Percentiles rank a stretch among this genome's conserved stretches.
Conservation (phyloP, 2,113 vertebrate species). For the Fulica atra region DNA sequence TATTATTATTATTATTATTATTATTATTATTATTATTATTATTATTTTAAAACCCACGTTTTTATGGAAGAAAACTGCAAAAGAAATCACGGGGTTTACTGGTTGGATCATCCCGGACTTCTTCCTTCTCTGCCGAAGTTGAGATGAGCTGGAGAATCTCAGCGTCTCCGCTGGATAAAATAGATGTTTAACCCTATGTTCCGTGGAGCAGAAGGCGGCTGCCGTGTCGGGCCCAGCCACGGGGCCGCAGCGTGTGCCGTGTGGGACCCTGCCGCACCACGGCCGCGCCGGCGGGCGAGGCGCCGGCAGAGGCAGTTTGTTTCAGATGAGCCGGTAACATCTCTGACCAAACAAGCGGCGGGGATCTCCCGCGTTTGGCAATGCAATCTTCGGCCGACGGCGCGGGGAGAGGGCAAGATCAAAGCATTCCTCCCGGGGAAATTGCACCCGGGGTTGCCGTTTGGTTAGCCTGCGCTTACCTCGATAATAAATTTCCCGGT, state of each 20-base stretch:
- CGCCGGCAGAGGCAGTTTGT: neutral
- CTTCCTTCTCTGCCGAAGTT: neutral
- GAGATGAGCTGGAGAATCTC: neutral
- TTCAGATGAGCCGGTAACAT: constrained; percentile 44
- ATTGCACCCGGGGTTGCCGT: constrained; percentile 74
- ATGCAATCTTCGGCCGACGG: constrained; percentile 42
- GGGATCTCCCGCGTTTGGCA: constrained; percentile 52
- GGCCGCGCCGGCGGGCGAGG: neutral
- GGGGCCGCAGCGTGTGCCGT: fast-evolving
- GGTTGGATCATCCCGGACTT: neutral
- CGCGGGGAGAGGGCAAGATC: constrained; percentile 69
- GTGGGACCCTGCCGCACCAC: neutral
- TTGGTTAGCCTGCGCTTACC: constrained; percentile 80
- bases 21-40: too few species aligned
- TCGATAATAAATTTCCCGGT: constrained; percentile 80
- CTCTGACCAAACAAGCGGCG: neutral
- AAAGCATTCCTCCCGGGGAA: constrained; percentile 87
- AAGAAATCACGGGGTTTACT: neutral
- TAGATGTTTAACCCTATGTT: fast-evolving
- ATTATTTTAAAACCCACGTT: too few species aligned
- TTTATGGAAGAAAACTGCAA: neutral
- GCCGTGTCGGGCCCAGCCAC: fast-evolving
- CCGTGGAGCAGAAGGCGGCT: neutral
- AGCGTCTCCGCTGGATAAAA: fast-evolving
- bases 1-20: too few species aligned